Evolutionary conservation across 2,113 vertebrate genomes (phyloP), one percentile per base, ranked within the genome.

Genomic region (Tupaia tana): DNA sequence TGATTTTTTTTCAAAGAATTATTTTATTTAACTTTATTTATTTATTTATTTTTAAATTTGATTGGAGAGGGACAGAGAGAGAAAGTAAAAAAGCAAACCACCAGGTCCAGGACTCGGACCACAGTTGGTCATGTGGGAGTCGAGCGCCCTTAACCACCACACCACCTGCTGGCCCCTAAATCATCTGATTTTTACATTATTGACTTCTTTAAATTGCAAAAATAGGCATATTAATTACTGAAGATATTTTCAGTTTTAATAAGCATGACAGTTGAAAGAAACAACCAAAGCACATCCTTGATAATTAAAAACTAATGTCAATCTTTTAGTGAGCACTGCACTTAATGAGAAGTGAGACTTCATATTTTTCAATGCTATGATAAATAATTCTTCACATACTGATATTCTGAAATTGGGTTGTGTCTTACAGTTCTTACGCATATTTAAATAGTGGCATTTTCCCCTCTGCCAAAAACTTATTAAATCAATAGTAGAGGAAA

Each of bases 181-280:
- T 95, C 64, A 77, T 83, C 91, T 86, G 18, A 34, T 56, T 95
- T 95, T 87, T 63, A 61, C 15, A 64, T 91, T 52, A 89, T 15
- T 78, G 18, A 8, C 22, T 79, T 54, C 86, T 91, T 86, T 71
- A 52, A 90, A 78, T 86, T 94, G 7, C 10, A 56, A 79, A 89
- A 77, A 13, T 93, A 43, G 43, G 10, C 18, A 63, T 79, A 67
- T 10, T 74, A 81, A 81, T 77, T 73, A 93, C 85, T 89, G 64
- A 94, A 90, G 27, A 85, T 63, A 59, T 58, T 66, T 95, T 95
- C 27, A 93, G 54, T 63, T 93, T 93, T 89, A 34, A 34, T 59
- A 64, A 92, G 59, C 14, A 12, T 69, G 79, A 66, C 7, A 77
- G n/a, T 77, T 82, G 63, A 63, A 83, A 90, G 43, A 94, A 90